These are phyloP conservation scores for Pocillopora verrucosa DNA, from an alignment of 64 coral and sea anemone species.

Conservation along the genomic window DNA sequence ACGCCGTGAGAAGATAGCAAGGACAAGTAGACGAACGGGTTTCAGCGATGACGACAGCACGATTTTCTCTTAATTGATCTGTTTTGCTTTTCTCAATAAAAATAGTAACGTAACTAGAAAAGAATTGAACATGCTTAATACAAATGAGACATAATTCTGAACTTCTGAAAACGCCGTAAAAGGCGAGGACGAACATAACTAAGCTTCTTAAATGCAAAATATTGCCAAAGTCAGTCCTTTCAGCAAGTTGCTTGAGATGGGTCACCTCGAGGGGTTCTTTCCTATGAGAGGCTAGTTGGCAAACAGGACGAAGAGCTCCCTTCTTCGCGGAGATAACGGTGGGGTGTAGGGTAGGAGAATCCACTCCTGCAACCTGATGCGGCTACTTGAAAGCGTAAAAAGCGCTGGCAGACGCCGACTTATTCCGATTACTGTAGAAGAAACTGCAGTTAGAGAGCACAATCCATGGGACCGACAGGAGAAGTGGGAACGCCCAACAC, in stretches of 20 bases:
- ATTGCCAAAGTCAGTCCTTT: conserved; percentile 7
- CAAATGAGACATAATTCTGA: conserved; percentile 41
- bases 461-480: not conserved
- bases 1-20: not conserved
- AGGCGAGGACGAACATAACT: conserved; percentile 39
- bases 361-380: too few relatives aligned
- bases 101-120: conserved; percentile 19
- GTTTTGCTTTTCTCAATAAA: conserved; percentile 46
- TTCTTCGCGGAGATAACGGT: conserved; percentile 1
- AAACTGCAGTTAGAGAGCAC: conserved; percentile 5
- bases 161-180: conserved; percentile 45
- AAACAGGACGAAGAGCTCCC: conserved; percentile 6
- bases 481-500: not conserved
- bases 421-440: conserved; percentile 19
- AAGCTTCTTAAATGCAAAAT: conserved; percentile 15
- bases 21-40: not conserved
- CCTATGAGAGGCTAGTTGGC: not conserved
- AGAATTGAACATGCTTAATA: conserved; percentile 36
- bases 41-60: conserved; percentile 16
- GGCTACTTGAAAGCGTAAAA: not conserved
- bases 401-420: not conserved
- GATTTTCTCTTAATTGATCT: conserved; percentile 40
- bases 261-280: conserved; percentile 30
- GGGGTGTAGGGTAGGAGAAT: not conserved
- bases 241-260: conserved; percentile 3